Base-by-base conservation (phyloP, 2,888 invertebrate species). In the Lasioglossum marginatum region DNA sequence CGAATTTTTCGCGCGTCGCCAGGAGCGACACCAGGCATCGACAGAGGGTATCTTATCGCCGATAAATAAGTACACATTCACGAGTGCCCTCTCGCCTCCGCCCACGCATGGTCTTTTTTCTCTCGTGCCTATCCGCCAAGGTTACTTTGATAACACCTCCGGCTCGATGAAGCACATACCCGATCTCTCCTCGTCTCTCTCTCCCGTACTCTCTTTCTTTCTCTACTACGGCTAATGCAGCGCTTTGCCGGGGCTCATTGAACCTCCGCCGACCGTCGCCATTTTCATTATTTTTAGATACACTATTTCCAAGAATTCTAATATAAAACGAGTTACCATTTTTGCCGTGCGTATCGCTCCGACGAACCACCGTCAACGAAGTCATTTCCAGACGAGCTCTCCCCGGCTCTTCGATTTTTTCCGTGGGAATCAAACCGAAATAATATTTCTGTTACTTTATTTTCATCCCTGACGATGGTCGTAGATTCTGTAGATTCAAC, bases 51-150 rank as follows among this genome's bases (percentile, higher is more conserved):
- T 92, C 92, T 91, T 92, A 91, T 92, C 91, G 88, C 76, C 87
- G 89, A 91, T 92, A 92, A 92, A 89, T 90, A 90, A 89, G 87
- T 92, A 90, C 87, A 88, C 88, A 88, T 89, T 91, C 90, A 88
- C 87, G 87, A 89, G 87, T 90, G 83, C 87, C 82, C 87, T 83
- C 81, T 76, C 81, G 77, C 81, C 82, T 78, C 81, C 85, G 82
- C 85, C 83, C 72, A 79, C 88, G 76, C 73, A 81, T 81, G 74
- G 76, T 79, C 84, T 86, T 90, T 86, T 89, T 86, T 87, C 72
- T 85, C 79, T 73, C 40, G 43, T 70, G 68, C 27, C 81, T 68
- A 81, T 76, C 85, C 81, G 84, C 80, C 91, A 90, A 86, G 86
- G 83, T 89, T 90, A 89, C 73, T 89, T 83, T 88, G 91, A 92